Conservation (phyloP, 1,140 invertebrate genomes). For the Drosophila miranda region DNA sequence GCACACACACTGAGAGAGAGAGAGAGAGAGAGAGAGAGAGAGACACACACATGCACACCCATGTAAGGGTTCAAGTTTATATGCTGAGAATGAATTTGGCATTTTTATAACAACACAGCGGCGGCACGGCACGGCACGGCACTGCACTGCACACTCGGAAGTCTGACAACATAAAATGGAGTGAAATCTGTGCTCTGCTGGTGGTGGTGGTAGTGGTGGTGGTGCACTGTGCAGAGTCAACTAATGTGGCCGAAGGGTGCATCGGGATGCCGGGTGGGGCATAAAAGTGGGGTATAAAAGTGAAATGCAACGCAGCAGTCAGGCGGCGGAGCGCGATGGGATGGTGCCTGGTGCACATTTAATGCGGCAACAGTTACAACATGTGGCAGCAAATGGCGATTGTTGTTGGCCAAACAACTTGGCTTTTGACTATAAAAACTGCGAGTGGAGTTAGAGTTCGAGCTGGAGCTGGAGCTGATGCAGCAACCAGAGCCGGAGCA, state of each 20-base stretch:
- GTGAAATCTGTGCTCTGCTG: conserved; percentile 78
- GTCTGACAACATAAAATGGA: conserved; percentile 80
- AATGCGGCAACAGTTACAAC: conserved; percentile 78
- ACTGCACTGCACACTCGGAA: conserved; percentile 63
- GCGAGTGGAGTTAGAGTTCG: conserved; percentile 24
- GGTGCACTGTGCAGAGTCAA: conserved; percentile 3
- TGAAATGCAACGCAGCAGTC: conserved; percentile 63
- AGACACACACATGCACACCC: conserved; percentile 2
- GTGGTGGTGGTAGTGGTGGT: conserved; percentile 48
- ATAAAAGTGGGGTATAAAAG: conserved; percentile 76
- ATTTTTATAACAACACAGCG: conserved; percentile 61
- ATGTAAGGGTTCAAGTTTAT: conserved; percentile 60
- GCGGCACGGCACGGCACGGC: not conserved
- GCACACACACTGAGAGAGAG: not conserved
- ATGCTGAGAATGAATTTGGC: conserved; percentile 78
- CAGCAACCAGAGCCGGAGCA: conserved; percentile 8
- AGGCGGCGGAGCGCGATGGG: conserved; percentile 20
- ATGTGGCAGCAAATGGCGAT: conserved; percentile 74
- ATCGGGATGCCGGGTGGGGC: conserved; percentile 18
- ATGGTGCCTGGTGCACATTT: conserved; percentile 51
- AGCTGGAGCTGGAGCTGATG: too few species aligned
- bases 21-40: too few species aligned
- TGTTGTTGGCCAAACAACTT: conserved; percentile 67
- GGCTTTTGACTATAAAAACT: conserved; percentile 77
- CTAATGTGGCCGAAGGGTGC: too few species aligned